Base-by-base conservation (phyloP, 1,140 invertebrate species). In the Cydia fagiglandana region DNA sequence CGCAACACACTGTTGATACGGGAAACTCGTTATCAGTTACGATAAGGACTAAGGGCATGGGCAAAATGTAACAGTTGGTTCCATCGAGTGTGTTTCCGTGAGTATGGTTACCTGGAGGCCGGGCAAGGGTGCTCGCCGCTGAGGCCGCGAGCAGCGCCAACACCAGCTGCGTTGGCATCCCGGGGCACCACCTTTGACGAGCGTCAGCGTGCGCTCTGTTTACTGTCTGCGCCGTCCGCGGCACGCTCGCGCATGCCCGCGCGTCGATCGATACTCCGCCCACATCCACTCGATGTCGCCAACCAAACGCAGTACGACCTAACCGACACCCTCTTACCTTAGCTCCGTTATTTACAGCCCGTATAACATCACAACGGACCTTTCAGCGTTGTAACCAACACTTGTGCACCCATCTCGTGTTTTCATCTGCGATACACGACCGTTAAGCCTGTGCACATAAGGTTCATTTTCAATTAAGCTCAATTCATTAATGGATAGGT, bases 201-300 rank as follows among this genome's bases (percentile, higher is more conserved):
- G 66, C 34, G 73, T 80, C 76, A 78, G 80, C 83, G 73, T 73
- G 76, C 75, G 76, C 61, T 79, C 78, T 88, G 84, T 88, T 90
- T 86, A 87, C 88, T 79, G 84, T 77, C 61, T 74, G 76, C 76
- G 74, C 76, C 78, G 73, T 61, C 47, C 74, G 74, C 75, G 24
- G 53, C 70, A 80, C 64, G 56, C 84, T 86, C 84, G 84, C 87
- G 84, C 82, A 77, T 41, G n/a, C 30, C 76, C 78, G 81, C 82
- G 86, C 86, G 87, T 76, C 86, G 86, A 90, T 90, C 88, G 87
- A 90, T 90, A 90, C 75, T 83, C 81, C 88, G 85, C 87, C 86
- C 87, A 89, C 87, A 90, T 88, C 30, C 66, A 70, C 66, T 17
- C n/a, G 30, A 70, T 38, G 34, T 13, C 66, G 5, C 38, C 38